A percentile compares a stretch with the other conserved stretches of the same genome.
phyloP scores from a whole-genome alignment of 2,888 invertebrate species.

The Octonoba sinensis region DNA sequence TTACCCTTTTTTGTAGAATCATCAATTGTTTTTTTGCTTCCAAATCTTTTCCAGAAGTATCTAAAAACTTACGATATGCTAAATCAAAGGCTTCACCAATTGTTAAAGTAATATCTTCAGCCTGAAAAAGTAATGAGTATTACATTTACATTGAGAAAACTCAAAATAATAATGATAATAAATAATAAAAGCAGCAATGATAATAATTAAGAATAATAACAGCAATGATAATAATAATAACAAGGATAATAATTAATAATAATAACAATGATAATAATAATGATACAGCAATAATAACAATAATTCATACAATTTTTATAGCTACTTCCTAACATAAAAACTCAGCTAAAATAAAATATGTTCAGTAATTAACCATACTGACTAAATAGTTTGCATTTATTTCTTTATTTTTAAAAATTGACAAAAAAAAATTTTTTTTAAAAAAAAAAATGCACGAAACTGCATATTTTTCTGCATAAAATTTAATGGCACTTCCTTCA shows the following conservation, averaged over 20 bases:
- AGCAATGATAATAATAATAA: not conserved
- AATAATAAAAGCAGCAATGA: not conserved
- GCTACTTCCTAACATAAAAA: not conserved
- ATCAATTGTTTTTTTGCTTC: conserved; percentile 85
- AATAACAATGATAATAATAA: not conserved
- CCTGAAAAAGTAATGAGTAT: conserved; percentile 72
- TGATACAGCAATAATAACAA: too few species aligned
- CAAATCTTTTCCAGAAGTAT: conserved; percentile 89
- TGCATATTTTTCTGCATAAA: too few species aligned
- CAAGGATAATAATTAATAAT: not conserved
- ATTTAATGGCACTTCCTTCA: too few species aligned
- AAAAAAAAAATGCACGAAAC: too few species aligned
- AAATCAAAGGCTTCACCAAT: conserved; percentile 99
- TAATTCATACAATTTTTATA: not conserved
- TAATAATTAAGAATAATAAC: not conserved
- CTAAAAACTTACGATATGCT: conserved; percentile 92
- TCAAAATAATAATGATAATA: not conserved
- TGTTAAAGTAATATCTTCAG: conserved; percentile 96
- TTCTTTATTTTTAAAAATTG: too few species aligned
- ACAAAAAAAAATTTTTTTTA: too few species aligned
- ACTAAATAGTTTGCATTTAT: too few species aligned
- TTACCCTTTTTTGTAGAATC: conserved; percentile 85
- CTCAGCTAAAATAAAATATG: too few species aligned
- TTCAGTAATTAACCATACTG: too few species aligned
- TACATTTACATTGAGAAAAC: not conserved